Percentiles rank a stretch among this genome's conserved stretches.
phyloP scores from a whole-genome alignment of 2,797 vertebrate species.

The Nyctalus aviator region DNA sequence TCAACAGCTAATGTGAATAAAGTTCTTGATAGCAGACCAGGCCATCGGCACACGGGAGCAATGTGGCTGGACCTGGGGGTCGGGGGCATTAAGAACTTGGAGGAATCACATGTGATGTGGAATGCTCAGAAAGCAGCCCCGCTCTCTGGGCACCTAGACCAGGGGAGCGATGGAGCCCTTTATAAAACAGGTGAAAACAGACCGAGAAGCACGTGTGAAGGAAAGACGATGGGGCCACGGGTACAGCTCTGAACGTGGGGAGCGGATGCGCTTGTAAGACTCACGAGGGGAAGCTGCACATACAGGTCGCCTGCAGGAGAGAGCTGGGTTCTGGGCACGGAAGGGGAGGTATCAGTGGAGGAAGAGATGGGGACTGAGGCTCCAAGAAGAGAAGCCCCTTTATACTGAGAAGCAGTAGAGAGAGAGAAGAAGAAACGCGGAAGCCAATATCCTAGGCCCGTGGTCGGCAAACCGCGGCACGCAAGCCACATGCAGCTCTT shows the following conservation, averaged over 20 bases:
- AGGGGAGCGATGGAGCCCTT: not conserved
- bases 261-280: accelerated
- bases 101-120: not conserved
- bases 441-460: not conserved
- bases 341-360: too few relatives aligned
- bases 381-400: not conserved
- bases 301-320: not conserved
- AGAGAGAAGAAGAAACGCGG: not conserved
- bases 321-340: not conserved
- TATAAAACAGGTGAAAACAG: not conserved
- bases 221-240: not conserved
- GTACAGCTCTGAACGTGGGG: not conserved
- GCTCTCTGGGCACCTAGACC: not conserved
- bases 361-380: not conserved
- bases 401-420: not conserved
- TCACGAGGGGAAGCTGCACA: not conserved
- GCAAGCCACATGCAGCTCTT: too few relatives aligned
- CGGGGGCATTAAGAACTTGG: not conserved
- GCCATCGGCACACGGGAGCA: not conserved
- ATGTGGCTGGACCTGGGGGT: not conserved
- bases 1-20: not conserved
- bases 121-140: not conserved
- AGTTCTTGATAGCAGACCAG: not conserved
- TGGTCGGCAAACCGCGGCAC: too few relatives aligned
- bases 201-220: not conserved